Conservation (phyloP, 2,888 invertebrate species). For the Ormyrus nitidulus region DNA sequence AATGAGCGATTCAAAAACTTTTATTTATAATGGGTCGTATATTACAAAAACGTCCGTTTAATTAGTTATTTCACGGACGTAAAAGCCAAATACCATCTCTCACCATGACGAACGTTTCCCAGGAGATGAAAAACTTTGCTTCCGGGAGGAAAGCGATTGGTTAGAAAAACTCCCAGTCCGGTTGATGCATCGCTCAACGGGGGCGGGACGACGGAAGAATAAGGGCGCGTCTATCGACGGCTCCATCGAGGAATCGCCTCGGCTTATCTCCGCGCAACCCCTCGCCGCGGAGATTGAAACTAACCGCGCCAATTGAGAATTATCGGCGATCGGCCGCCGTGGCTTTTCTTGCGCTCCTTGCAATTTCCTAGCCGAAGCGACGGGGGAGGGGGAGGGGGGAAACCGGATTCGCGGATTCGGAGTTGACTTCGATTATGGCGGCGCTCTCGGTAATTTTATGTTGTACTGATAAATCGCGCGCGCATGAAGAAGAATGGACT, state of each 20-base stretch:
- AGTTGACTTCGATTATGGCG: conserved; percentile 37
- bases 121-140: no score
- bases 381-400: background rate
- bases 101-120: no score
- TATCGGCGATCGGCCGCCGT: conserved; percentile 18
- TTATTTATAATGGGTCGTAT: no score
- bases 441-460: conserved; percentile 13
- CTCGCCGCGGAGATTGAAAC: conserved; percentile 47
- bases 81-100: no score
- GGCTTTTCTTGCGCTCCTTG: conserved; percentile 13
- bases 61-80: no score
- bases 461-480: conserved; percentile 26
- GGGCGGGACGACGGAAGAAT: background rate
- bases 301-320: conserved; percentile 41
- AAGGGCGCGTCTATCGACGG: conserved; percentile 41
- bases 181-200: conserved; percentile 11
- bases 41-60: no score
- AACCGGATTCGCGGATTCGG: conserved; percentile 40
- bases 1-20: no score
- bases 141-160: no score
- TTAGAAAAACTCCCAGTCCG: background rate
- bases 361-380: conserved; percentile 12
- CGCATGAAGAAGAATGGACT: conserved; percentile 43
- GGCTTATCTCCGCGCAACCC: conserved; percentile 27
- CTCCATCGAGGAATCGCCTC: conserved; percentile 36